These are phyloP conservation scores for Lithophane semibrunnea DNA, from an alignment of 2,888 invertebrate genomes.

Conservation along the genomic window DNA sequence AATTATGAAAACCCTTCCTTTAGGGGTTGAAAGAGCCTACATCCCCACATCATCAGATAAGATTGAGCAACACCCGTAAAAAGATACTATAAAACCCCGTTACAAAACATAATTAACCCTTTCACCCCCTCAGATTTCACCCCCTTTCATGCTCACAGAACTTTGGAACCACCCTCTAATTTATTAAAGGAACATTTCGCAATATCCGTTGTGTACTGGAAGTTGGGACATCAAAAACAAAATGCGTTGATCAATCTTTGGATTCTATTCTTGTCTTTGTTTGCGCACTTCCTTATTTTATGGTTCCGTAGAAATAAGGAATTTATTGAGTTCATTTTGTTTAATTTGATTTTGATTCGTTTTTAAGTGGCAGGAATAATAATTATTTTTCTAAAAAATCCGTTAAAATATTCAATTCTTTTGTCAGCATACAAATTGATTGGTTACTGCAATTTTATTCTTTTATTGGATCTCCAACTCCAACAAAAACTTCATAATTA, in stretches of 20 bases:
- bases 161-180: slow-evolving; percentile 63
- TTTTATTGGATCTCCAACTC: too few species aligned
- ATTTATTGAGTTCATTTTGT: slow-evolving; percentile 14
- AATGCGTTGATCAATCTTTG: slow-evolving; percentile 66
- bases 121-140: slow-evolving; percentile 40
- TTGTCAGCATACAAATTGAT: not conserved
- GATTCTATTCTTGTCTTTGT: slow-evolving; percentile 60
- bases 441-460: not conserved
- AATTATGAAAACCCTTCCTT: slow-evolving; percentile 30
- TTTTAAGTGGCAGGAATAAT: not conserved
- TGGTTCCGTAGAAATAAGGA: slow-evolving; percentile 45
- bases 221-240: slow-evolving; percentile 64
- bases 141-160: slow-evolving; percentile 38
- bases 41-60: slow-evolving; percentile 47
- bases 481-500: too few species aligned
- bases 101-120: slow-evolving; percentile 70
- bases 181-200: slow-evolving; percentile 69
- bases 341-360: slow-evolving; percentile 39
- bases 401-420: too few species aligned
- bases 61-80: slow-evolving; percentile 62
- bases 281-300: slow-evolving; percentile 36
- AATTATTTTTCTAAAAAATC: too few species aligned
- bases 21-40: slow-evolving; percentile 23
- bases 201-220: slow-evolving; percentile 68
- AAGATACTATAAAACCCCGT: slow-evolving; percentile 64